Conservation (phyloP, 2,797 vertebrate species). For the Macropodus opercularis region DNA sequence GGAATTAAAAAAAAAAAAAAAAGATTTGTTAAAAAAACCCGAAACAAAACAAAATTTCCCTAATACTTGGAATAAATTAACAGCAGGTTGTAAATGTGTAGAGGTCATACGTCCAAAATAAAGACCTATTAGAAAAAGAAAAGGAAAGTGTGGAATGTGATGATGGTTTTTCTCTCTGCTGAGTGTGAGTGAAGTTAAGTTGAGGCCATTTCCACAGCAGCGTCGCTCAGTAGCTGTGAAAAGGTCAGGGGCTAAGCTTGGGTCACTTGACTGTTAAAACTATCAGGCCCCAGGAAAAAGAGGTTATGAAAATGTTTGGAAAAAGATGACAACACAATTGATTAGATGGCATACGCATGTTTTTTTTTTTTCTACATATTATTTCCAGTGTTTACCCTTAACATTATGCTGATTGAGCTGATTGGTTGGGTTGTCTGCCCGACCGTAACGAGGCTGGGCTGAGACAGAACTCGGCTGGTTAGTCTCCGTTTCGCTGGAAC, state of each 20-base stretch:
- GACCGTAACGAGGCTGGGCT: conserved; percentile 9
- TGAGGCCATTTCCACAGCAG: conserved; percentile 46
- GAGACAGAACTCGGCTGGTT: conserved; percentile 44
- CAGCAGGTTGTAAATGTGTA: background rate
- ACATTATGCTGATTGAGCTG: background rate
- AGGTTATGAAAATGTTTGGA: conserved; percentile 85
- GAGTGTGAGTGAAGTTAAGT: conserved; percentile 51
- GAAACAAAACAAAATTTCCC: background rate
- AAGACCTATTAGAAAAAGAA: no score
- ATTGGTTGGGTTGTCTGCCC: conserved; percentile 21
- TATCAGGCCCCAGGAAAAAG: conserved; percentile 74
- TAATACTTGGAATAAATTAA: background rate
- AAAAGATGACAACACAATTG: conserved; percentile 56
- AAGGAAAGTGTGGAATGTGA: conserved; percentile 58
- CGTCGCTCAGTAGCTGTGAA: conserved; percentile 64
- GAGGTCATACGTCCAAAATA: background rate
- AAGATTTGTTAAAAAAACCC: background rate
- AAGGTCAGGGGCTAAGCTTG: conserved; percentile 90
- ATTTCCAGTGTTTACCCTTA: background rate
- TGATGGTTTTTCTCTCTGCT: conserved; percentile 49
- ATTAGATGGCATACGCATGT: background rate
- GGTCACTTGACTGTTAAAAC: conserved; percentile 86
- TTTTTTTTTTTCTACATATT: conserved; percentile 2
- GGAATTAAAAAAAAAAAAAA: conserved; percentile 9
- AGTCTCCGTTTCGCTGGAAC: conserved; percentile 65